Base-by-base conservation (phyloP, 64 coral and sea anemone species). In the Hydrozoanthus tunicans region DNA sequence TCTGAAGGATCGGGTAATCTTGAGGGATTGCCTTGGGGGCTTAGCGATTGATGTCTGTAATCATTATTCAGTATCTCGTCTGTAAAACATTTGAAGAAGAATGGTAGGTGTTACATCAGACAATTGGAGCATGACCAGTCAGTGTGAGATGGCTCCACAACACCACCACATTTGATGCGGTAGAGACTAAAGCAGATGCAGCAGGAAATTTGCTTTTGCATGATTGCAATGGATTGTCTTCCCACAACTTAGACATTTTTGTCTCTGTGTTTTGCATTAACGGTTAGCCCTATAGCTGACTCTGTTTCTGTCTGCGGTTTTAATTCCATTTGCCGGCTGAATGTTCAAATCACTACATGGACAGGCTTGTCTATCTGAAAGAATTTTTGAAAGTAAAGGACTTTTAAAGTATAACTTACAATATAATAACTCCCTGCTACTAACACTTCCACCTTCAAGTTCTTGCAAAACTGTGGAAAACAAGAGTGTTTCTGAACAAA, bases 191-290 rank as follows among this genome's bases (percentile, higher is more conserved):
- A 88, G 26, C 84, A 88, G 57, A 88, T 53, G 52, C 69, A 24
- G 68, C 84, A 88, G 68, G 57, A 23, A 72, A 32, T 59, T 72
- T 73, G 67, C 52, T 52, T 58, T 88, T 20, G 20, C 20, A 20
- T 88, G 84, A 53, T 88, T 88, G 62, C 69, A 88, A 51, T 68
- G 52, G 68, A 88, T 59, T 88, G 68, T 88, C 65, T 88, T 72
- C 73, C 60, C 53, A 64, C 83, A 73, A 17, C 25, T 72, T 53
- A 73, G 51, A 73, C 64, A 88, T 73, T 71, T 85, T 68, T 52
- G 82, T 25, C 69, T 85, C 64, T 53, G 59, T 12, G 9, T 68
- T 54, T 55, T 70, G 52, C 69, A 69, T 17, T 62, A 15, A 32
- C 9, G 62, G 62, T 15, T 70, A 68, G 72, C 26, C 32, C 72